These are phyloP conservation scores for Andrena hattorfiana DNA, from an alignment of 2,888 invertebrate genomes.

Conservation along the genomic window DNA sequence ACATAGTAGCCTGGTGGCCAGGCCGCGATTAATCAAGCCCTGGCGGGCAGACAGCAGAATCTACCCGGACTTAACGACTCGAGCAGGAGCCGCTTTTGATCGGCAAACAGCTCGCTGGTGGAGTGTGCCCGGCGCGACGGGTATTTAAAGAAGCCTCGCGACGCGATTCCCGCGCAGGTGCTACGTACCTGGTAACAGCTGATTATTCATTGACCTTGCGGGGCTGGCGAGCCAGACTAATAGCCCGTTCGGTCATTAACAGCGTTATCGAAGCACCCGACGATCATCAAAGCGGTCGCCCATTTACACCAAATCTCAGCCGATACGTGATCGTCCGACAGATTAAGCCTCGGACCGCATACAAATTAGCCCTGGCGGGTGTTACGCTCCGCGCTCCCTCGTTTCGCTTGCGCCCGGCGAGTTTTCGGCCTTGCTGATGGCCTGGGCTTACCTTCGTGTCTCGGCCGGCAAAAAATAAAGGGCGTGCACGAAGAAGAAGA, in stretches of 20 bases:
- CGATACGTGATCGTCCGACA: constrained; percentile 16
- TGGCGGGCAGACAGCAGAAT: constrained; percentile 22
- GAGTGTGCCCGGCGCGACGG: background rate
- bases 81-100: background rate
- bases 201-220: constrained; percentile 62
- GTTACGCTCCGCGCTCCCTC: background rate
- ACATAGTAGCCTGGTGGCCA: constrained; percentile 19
- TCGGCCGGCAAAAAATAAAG: background rate
- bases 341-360: constrained; percentile 29
- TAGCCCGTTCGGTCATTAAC: constrained; percentile 54
- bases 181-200: constrained; percentile 41
- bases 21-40: constrained; percentile 40
- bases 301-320: constrained; percentile 32
- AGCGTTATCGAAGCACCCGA: constrained; percentile 40
- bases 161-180: constrained; percentile 48
- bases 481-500: background rate
- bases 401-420: background rate
- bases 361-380: constrained; percentile 17
- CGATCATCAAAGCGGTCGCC: constrained; percentile 32
- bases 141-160: constrained; percentile 42
- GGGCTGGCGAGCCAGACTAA: constrained; percentile 34
- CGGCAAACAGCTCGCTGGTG: background rate
- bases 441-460: background rate
- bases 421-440: background rate
- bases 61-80: constrained; percentile 27